These are phyloP conservation scores for Blennius ocellaris DNA, from an alignment of 2,113 vertebrate species.

Conservation along the genomic window DNA sequence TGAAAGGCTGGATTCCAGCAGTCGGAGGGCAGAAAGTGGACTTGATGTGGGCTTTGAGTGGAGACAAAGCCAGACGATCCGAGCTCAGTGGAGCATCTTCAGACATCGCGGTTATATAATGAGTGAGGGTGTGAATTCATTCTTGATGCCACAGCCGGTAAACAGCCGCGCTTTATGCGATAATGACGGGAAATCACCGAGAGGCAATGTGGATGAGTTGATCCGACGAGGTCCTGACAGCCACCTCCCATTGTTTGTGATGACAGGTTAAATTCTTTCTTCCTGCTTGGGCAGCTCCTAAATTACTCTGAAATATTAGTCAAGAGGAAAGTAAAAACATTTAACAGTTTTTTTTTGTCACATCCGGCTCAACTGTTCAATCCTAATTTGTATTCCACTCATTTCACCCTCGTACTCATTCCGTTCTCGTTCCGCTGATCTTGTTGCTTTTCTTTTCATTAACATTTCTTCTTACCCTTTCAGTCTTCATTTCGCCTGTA, in stretches of 20 bases:
- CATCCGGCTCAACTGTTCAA: too few species aligned
- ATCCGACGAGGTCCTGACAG: constrained; percentile 40
- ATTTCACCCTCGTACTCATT: not conserved
- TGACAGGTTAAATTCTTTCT: constrained; percentile 34
- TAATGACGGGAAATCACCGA: constrained; percentile 42
- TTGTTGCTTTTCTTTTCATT: too few species aligned
- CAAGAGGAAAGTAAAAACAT: not conserved
- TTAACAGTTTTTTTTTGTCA: too few species aligned
- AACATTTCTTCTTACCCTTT: too few species aligned
- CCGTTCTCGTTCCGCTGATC: too few species aligned
- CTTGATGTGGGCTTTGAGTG: constrained; percentile 33
- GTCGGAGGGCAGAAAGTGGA: constrained; percentile 45
- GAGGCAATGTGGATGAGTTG: constrained; percentile 39
- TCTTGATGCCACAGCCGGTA: constrained; percentile 29
- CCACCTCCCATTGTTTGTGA: constrained; percentile 25
- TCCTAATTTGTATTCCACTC: not conserved
- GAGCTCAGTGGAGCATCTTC: constrained; percentile 24
- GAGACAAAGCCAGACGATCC: constrained; percentile 49
- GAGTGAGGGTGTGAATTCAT: constrained; percentile 35
- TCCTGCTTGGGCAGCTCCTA: constrained; percentile 4
- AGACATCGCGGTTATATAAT: constrained; percentile 36
- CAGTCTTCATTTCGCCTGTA: too few species aligned
- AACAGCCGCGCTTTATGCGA: constrained; percentile 36
- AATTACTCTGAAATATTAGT: constrained; percentile 5
- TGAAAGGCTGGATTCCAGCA: constrained; percentile 40